Conservation (phyloP, 2,797 vertebrate genomes). For the Schizopygopsis malacanthus region DNA sequence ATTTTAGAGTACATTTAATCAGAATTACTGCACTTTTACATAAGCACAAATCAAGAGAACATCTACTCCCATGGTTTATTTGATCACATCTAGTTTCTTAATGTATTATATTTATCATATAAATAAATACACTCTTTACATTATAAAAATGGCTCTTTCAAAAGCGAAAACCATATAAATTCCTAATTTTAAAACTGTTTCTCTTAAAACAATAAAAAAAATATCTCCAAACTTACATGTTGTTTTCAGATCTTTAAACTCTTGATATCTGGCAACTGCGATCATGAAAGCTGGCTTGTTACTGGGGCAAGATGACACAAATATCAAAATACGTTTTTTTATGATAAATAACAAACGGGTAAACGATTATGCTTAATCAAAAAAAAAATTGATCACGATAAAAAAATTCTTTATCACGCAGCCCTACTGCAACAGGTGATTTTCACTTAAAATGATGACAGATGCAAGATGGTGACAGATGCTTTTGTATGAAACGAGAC, state of each 20-base stretch:
- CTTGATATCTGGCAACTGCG: background rate
- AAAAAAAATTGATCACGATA: background rate
- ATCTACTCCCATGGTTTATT: too few species aligned
- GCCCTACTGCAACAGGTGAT: background rate
- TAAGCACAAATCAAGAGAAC: too few species aligned
- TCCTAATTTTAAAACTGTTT: too few species aligned
- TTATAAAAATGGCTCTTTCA: too few species aligned
- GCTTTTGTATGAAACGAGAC: background rate
- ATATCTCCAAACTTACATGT: background rate
- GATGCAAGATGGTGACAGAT: background rate
- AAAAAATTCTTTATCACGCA: background rate
- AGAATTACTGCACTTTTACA: too few species aligned
- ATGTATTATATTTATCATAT: too few species aligned
- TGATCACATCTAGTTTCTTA: too few species aligned
- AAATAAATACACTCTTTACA: too few species aligned
- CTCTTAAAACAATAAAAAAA: too few species aligned
- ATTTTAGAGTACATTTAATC: too few species aligned
- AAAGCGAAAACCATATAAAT: too few species aligned
- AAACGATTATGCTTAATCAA: background rate
- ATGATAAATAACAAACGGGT: background rate
- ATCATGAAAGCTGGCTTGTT: slow-evolving; percentile 2
- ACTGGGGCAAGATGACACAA: background rate
- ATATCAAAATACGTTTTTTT: background rate
- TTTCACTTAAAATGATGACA: background rate
- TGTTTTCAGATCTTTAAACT: background rate